Percentiles rank a stretch among this genome's conserved stretches.
Conservation (phyloP, 2,888 invertebrate genomes). For the Calameuta pallipes region DNA sequence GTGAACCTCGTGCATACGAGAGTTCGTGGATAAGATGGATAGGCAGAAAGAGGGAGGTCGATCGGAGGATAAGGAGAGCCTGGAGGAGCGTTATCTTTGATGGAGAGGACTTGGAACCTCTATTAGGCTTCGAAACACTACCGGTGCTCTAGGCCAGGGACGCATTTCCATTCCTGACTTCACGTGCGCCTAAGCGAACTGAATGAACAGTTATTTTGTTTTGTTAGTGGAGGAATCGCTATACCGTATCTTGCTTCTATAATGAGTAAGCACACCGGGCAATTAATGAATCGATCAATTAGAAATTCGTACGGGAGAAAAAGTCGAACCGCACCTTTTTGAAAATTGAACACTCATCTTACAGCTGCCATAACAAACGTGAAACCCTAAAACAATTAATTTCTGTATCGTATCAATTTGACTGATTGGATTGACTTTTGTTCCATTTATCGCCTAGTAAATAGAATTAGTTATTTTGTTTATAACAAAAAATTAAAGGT, state of each 20-base stretch:
- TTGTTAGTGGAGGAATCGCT: neutral
- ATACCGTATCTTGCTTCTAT: neutral
- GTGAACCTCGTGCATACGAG: neutral
- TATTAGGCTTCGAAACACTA: constrained; percentile 53
- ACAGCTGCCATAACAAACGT: constrained; percentile 12
- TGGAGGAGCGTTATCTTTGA: constrained; percentile 52
- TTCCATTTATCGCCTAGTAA: neutral
- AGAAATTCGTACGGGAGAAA: neutral
- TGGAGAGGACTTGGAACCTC: constrained; percentile 53
- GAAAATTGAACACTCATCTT: constrained; percentile 5
- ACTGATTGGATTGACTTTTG: neutral
- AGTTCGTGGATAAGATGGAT: neutral
- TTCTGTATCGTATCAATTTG: neutral
- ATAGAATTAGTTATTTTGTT: neutral
- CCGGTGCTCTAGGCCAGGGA: constrained; percentile 47
- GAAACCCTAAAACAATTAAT: neutral
- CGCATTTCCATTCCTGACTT: constrained; percentile 35
- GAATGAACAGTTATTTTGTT: neutral
- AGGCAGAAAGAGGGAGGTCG: constrained; percentile 4
- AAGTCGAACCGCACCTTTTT: constrained; percentile 3
- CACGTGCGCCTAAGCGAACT: neutral
- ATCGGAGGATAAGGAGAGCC: constrained; percentile 22
- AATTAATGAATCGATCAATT: constrained; percentile 3
- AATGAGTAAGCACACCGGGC: neutral
- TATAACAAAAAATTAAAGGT: too few species aligned